Evolutionary conservation across 2,797 vertebrate species (phyloP), one percentile per base, ranked within the genome.

Genomic region (Australoheros facetus): DNA sequence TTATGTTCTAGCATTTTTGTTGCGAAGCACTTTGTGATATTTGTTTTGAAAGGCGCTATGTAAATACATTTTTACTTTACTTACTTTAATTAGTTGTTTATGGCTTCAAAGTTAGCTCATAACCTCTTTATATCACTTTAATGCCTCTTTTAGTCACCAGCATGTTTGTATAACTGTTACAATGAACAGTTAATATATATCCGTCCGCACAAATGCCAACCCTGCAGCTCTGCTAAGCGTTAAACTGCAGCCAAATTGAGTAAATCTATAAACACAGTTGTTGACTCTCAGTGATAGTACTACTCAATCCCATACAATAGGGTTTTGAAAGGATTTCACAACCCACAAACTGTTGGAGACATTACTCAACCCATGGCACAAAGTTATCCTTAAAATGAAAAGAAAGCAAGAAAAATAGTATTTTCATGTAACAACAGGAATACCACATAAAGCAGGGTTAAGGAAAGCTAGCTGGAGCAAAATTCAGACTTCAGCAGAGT

Each of bases 251-350:
- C 71, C 56, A 60, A 32, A 59, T 71, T 71, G 39, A 59, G 62
- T 86, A 77, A 75, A 84, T 70, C 51, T 79, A 55, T 81, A 81
- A 88, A 78, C 81, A 85, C 42, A 80, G 81, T 80, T 77, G 19
- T 85, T 81, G 39, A 84, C 69, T 72, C 69, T 57, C 42, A 75
- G 80, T 34, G 2, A 34, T 64, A 54, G 23, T 75, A 57, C 81
- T 53, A 72, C 45, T 73, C 58, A 21, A 28, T 75, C 74, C 56
- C 7, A 57, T 59, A 79, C 72, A 17, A 53, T 21, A 34, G 14
- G 19, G 21, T 58, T 82, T 79, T 39, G 23, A 80, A 75, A 74
- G 72, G 82, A 87, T 85, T 89, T 85, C 17, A 5, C 55, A 66
- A 71, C 11, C 74, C 58, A 60, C 21, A 45, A 69, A 69, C 60